phyloP scores from a whole-genome alignment of 2,113 vertebrate genomes.

The Hippocampus mohnikei region DNA sequence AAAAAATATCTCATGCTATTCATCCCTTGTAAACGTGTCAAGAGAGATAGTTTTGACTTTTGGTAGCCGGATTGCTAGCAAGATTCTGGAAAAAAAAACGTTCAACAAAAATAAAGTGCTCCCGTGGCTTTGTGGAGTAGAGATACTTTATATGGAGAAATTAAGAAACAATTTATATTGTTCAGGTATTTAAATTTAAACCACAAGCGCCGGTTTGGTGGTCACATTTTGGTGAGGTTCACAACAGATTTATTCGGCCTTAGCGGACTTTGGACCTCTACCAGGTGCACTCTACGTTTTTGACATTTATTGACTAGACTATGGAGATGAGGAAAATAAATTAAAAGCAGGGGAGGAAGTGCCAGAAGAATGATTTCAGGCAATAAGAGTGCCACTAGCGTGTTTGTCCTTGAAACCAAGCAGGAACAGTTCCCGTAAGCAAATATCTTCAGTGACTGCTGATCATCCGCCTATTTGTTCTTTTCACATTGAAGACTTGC shows the following conservation, averaged over 20 bases:
- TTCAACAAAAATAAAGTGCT: too few species aligned
- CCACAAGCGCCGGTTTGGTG: too few species aligned
- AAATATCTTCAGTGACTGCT: neutral
- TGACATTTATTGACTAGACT: neutral
- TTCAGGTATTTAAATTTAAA: too few species aligned
- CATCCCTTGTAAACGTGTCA: too few species aligned
- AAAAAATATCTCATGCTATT: too few species aligned
- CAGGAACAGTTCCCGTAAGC: neutral
- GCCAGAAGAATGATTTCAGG: neutral
- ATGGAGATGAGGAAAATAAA: neutral
- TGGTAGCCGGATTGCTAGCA: too few species aligned
- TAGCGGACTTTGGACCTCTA: neutral
- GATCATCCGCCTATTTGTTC: neutral
- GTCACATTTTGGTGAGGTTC: neutral
- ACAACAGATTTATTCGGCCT: neutral
- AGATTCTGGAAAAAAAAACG: too few species aligned
- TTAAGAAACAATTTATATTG: too few species aligned
- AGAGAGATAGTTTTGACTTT: too few species aligned
- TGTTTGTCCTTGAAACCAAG: slow-evolving; percentile 3
- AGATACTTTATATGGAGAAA: too few species aligned
- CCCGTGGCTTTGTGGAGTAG: too few species aligned
- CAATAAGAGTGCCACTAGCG: neutral
- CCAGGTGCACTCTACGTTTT: neutral
- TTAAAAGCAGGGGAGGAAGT: neutral
- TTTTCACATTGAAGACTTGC: neutral